Percentiles rank a stretch among this genome's conserved stretches.
These are phyloP conservation scores for Mus caroli DNA, from an alignment of 2,797 vertebrate genomes.

Conservation along the genomic window DNA sequence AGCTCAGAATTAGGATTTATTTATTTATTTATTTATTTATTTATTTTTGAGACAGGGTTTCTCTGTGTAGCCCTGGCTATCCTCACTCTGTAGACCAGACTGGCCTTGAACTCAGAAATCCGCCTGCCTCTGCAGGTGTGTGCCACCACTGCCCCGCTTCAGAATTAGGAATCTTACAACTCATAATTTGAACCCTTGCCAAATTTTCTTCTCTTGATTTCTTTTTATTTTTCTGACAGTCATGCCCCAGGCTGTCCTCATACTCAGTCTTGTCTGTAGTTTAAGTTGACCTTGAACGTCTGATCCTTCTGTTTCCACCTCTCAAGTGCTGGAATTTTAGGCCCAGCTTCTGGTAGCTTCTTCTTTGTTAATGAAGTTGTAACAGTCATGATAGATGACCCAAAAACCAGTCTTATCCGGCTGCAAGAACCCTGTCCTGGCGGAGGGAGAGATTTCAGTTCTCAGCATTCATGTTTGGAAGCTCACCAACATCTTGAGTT, in stretches of 20 bases:
- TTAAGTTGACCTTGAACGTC: conserved; percentile 1
- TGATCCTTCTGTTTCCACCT: not conserved
- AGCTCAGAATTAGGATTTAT: not conserved
- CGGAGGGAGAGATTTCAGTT: not conserved
- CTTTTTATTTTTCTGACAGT: not conserved
- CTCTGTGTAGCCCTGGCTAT: too few relatives aligned
- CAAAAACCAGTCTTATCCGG: not conserved
- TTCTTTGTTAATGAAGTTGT: conserved; percentile 42
- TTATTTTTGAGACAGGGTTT: too few relatives aligned
- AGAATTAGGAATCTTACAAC: conserved; percentile 12
- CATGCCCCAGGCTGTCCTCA: not conserved
- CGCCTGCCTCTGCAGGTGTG: too few relatives aligned
- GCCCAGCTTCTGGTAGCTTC: not conserved
- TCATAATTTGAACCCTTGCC: not conserved
- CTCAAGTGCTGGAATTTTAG: not conserved
- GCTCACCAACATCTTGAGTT: not conserved
- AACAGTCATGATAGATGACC: conserved; percentile 9
- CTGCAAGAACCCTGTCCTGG: not conserved
- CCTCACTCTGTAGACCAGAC: too few relatives aligned
- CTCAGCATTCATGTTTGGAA: not conserved
- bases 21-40: too few relatives aligned
- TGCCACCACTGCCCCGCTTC: not conserved
- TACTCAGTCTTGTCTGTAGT: not conserved
- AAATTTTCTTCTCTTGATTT: conserved; percentile 10
- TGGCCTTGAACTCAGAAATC: too few relatives aligned